These are phyloP conservation scores for Patagioenas fasciata DNA, from an alignment of 2,113 vertebrate species.

Conservation along the genomic window DNA sequence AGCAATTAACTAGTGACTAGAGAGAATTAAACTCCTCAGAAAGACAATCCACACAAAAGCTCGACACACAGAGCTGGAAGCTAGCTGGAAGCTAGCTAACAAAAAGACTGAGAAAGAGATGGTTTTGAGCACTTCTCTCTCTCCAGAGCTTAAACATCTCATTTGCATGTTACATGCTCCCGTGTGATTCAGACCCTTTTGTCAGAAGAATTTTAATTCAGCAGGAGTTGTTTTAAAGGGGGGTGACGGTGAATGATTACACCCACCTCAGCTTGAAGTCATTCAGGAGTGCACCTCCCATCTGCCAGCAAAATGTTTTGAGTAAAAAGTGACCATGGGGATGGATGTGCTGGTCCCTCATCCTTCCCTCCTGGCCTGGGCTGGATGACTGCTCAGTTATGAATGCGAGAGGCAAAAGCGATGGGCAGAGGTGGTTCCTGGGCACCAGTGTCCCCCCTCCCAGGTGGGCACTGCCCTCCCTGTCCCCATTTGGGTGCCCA, in stretches of 20 bases:
- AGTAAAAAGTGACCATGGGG: background rate
- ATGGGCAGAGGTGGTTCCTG: background rate
- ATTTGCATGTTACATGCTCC: background rate
- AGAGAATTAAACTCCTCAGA: background rate
- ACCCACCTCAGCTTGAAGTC: background rate
- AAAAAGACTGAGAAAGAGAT: background rate
- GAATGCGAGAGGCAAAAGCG: background rate
- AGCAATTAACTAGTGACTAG: background rate
- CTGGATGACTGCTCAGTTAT: background rate
- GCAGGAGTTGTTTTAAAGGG: background rate
- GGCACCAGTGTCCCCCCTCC: background rate
- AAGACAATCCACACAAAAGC: background rate
- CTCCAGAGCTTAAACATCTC: background rate
- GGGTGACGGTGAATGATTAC: background rate
- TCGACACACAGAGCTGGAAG: background rate
- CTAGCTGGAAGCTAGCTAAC: background rate
- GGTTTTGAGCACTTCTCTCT: background rate
- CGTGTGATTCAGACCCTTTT: background rate
- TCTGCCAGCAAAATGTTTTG: background rate
- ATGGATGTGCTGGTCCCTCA: background rate
- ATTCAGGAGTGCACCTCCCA: background rate
- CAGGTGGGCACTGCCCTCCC: background rate
- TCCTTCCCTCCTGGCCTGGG: background rate
- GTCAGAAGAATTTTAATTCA: background rate
- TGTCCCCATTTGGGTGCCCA: background rate